Percentiles rank a stretch among this genome's conserved stretches.
Conservation (phyloP, 2,797 vertebrate genomes). For the Garrulus glandarius region DNA sequence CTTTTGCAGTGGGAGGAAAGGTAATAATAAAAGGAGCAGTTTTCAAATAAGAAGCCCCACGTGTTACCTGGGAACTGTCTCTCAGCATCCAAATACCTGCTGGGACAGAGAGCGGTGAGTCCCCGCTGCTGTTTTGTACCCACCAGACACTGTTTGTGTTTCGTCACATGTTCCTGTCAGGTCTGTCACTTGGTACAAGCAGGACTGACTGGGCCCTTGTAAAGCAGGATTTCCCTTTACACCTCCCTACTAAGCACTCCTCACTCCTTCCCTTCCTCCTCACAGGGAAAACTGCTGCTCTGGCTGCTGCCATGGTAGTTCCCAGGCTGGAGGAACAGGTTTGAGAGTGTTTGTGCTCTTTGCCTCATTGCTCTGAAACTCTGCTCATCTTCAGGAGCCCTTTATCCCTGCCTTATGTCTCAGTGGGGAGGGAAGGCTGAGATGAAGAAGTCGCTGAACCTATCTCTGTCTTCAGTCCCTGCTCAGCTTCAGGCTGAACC, state of each 20-base stretch:
- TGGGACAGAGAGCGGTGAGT: not conserved
- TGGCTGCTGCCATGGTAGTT: not conserved
- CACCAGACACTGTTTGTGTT: not conserved
- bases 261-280: not conserved
- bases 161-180: conserved; percentile 7
- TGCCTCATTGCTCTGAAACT: accelerated
- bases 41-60: conserved; percentile 53
- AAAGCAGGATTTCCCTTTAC: not conserved
- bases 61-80: conserved; percentile 48
- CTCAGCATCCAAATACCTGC: conserved; percentile 18
- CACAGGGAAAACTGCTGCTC: not conserved
- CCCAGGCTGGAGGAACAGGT: not conserved
- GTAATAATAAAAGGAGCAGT: conserved; percentile 28
- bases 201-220: not conserved
- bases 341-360: not conserved
- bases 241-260: not conserved
- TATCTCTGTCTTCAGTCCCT: not conserved
- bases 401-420: not conserved
- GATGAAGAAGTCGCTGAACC: accelerated
- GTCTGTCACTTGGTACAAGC: not conserved
- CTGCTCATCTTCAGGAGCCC: not conserved
- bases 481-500: not conserved
- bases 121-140: not conserved
- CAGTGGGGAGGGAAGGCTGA: not conserved
- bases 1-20: conserved; percentile 44